Conservation (phyloP, 92 coral and sea anemone genomes). For the Epizoanthus illoricatus region DNA sequence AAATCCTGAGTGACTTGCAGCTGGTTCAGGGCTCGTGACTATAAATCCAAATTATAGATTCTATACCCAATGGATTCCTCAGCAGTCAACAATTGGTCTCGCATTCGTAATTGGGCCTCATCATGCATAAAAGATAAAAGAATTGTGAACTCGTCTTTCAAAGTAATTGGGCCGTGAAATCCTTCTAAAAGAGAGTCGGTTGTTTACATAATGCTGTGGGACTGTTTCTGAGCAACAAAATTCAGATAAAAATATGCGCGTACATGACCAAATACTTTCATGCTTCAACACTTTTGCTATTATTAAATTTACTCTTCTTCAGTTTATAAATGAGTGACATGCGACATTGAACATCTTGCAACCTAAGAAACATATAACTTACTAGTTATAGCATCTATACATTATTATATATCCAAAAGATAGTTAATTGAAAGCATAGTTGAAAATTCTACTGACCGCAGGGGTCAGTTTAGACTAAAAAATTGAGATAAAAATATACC, state of each 20-base stretch:
- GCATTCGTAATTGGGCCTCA: neutral
- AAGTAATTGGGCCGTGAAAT: slow-evolving; percentile 2
- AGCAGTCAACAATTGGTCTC: neutral
- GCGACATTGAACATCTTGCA: neutral
- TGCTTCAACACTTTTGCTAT: too few species aligned
- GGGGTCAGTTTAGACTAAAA: too few species aligned
- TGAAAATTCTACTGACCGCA: too few species aligned
- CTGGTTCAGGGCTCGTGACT: neutral
- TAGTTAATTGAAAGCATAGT: too few species aligned
- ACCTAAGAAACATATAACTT: neutral
- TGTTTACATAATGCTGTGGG: neutral
- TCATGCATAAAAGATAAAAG: slow-evolving; percentile 10
- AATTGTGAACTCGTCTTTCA: slow-evolving; percentile 11
- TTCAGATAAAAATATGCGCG: too few species aligned
- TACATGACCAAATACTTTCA: too few species aligned
- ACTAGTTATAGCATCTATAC: neutral
- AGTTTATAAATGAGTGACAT: neutral
- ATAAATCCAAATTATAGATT: slow-evolving; percentile 4
- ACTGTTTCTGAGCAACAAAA: neutral
- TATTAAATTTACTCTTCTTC: too few species aligned
- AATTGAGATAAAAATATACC: too few species aligned
- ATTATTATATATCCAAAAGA: neutral
- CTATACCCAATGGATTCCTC: neutral
- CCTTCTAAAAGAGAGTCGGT: neutral
- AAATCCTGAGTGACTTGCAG: neutral